phyloP scores from a whole-genome alignment of 2,113 vertebrate species.

The Calidris pugnax region DNA sequence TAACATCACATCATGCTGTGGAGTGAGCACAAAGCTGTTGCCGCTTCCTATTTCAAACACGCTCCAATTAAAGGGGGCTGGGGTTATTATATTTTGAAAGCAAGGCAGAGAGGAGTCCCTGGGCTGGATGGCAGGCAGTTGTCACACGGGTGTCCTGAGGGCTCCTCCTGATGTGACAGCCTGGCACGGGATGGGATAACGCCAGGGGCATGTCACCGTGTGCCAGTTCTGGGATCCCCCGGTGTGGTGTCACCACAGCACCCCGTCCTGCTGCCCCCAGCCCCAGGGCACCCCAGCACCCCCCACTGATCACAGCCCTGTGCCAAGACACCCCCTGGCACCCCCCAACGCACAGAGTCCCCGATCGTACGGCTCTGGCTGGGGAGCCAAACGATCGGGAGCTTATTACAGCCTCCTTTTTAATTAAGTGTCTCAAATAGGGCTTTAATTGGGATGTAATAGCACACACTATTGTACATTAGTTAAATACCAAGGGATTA shows the following conservation, averaged over 20 bases:
- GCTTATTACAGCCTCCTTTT: slow-evolving; percentile 71
- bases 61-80: not conserved
- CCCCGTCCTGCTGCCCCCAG: not conserved
- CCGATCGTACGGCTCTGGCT: not conserved
- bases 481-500: slow-evolving; percentile 76
- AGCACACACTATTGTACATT: slow-evolving; percentile 71
- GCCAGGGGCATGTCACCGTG: rapidly evolving
- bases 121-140: not conserved
- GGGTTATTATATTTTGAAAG: not conserved
- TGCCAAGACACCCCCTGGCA: not conserved
- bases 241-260: rapidly evolving
- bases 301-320: not conserved
- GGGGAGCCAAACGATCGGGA: slow-evolving; percentile 39
- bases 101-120: not conserved
- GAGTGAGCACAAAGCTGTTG: not conserved
- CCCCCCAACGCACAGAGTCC: not conserved
- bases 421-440: slow-evolving; percentile 77
- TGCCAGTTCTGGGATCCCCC: not conserved
- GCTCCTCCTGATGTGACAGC: rapidly evolving
- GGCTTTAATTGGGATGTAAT: slow-evolving; percentile 78
- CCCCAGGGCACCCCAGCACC: not conserved
- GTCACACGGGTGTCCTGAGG: not conserved
- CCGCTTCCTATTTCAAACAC: not conserved
- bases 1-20: not conserved
- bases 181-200: not conserved